A percentile compares a stretch with the other conserved stretches of the same genome.
Conservation (phyloP, 2,888 invertebrate genomes). For the Drosophila vallismaia region DNA sequence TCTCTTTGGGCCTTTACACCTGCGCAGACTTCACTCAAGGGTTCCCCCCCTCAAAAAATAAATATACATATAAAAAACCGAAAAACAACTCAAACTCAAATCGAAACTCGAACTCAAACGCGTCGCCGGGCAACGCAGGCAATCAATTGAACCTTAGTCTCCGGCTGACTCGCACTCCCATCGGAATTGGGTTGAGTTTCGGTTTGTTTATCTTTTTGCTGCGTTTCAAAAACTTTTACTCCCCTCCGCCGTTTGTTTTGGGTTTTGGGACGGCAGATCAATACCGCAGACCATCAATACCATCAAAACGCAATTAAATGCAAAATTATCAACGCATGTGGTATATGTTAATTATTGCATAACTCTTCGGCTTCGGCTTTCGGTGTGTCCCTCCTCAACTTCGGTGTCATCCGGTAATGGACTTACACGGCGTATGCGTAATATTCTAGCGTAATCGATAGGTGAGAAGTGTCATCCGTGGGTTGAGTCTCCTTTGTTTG, state of each 20-base stretch:
- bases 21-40: conserved; percentile 33
- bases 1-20: conserved; percentile 30
- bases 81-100: conserved; percentile 22
- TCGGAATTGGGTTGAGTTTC: conserved; percentile 71
- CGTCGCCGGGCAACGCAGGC: conserved; percentile 41
- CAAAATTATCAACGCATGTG: conserved; percentile 55
- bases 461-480: not conserved
- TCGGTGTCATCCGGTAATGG: conserved; percentile 21
- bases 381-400: conserved; percentile 11
- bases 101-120: conserved; percentile 33
- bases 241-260: conserved; percentile 21
- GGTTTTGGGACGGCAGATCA: not conserved
- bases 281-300: conserved; percentile 11
- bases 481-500: conserved; percentile 10
- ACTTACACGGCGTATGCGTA: conserved; percentile 29
- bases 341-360: conserved; percentile 61
- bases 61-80: not conserved
- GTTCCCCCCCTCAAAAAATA: conserved; percentile 3
- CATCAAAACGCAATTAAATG: conserved; percentile 36
- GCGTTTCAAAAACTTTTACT: conserved; percentile 52
- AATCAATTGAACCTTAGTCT: conserved; percentile 77
- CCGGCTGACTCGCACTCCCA: conserved; percentile 40
- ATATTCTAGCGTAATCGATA: conserved; percentile 27
- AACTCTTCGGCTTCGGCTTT: conserved; percentile 25
- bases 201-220: conserved; percentile 56